Base-by-base conservation (phyloP, 1,140 invertebrate species). In the Orius laevigatus region DNA sequence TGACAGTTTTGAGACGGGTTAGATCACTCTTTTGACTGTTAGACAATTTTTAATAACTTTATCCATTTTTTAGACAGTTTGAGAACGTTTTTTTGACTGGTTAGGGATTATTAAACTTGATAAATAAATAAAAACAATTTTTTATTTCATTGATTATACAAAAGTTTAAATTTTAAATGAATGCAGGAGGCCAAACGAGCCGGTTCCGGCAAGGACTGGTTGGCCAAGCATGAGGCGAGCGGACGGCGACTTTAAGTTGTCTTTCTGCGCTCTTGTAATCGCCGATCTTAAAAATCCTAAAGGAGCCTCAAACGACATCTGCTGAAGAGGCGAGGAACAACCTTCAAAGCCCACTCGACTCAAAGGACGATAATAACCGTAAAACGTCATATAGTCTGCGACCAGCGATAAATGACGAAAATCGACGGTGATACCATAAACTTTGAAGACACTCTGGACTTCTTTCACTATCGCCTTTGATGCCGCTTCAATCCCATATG, bases 381-480 rank as follows among this genome's bases (percentile, higher is more conserved):
- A 82, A 57, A 79, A 92, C 0, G 93, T 98, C 94, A 99, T 98
- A 62, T 96, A 98, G 67, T 98, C 94, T 0, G 93, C 87, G 48
- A 98, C 78, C 1, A 99, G 67, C 0, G 76, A 79, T 50, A 99
- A 70, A 75, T 99, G 96, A 33, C 93, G 71, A 2, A 83, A 77
- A 70, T 98, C 90, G 0, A 99, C 91, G 12, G 77, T 75, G 58
- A 98, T 98, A 16, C 92, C 92, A 61, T 99, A 99, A 3, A 90
- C 63, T 56, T 78, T 81, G 44, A 61, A 61, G 11, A 61, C 57
- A 52, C 60, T 52, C 35, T 59, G 55, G 0, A 61, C 47, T 53
- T 61, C 75, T 51, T 69, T 67, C 15, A 91, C 77, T 47, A 98
- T 87, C 6, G 91, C 83, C 63, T 78, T 79, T 39, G 76, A 74